These are phyloP conservation scores for Epistrophella euchroma DNA, from an alignment of 2,888 invertebrate species.

Conservation along the genomic window DNA sequence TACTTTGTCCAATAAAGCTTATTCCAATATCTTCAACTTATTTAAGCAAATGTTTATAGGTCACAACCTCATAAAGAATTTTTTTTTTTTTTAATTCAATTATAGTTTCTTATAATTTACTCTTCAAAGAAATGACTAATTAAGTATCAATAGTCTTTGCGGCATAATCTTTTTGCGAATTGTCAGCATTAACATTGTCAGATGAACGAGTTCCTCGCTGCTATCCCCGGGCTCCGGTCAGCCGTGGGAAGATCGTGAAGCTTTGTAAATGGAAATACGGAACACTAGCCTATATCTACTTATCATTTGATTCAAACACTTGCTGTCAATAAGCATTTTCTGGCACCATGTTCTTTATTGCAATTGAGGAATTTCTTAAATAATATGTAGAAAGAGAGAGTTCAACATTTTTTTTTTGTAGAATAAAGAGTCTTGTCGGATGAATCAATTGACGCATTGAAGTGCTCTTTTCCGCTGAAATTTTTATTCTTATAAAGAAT, in stretches of 20 bases:
- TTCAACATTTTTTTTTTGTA: slow-evolving; percentile 18
- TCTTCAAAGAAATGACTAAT: slow-evolving; percentile 35
- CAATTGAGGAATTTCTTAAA: slow-evolving; percentile 47
- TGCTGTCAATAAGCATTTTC: slow-evolving; percentile 52
- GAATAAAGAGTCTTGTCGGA: slow-evolving; percentile 36
- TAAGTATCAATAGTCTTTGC: slow-evolving; percentile 70
- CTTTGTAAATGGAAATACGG: slow-evolving; percentile 16
- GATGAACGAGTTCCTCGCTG: neutral
- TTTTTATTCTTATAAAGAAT: slow-evolving; percentile 4
- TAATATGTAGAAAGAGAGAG: slow-evolving; percentile 8
- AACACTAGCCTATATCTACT: slow-evolving; percentile 2
- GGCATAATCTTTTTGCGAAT: slow-evolving; percentile 50
- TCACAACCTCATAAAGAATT: slow-evolving; percentile 46
- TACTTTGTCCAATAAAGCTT: slow-evolving; percentile 21
- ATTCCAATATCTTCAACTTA: slow-evolving; percentile 1
- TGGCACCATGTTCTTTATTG: slow-evolving; percentile 37
- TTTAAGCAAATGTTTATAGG: slow-evolving; percentile 23
- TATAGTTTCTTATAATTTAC: slow-evolving; percentile 40
- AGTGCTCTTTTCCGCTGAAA: slow-evolving; percentile 67
- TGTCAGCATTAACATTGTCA: slow-evolving; percentile 1
- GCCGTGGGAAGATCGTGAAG: slow-evolving; percentile 19
- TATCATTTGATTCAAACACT: slow-evolving; percentile 59
- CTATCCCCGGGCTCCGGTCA: neutral
- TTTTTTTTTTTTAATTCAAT: slow-evolving; percentile 52
- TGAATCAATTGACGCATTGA: slow-evolving; percentile 60